Conservation (phyloP, 2,113 vertebrate species). For the Formicarius rufipectus region DNA sequence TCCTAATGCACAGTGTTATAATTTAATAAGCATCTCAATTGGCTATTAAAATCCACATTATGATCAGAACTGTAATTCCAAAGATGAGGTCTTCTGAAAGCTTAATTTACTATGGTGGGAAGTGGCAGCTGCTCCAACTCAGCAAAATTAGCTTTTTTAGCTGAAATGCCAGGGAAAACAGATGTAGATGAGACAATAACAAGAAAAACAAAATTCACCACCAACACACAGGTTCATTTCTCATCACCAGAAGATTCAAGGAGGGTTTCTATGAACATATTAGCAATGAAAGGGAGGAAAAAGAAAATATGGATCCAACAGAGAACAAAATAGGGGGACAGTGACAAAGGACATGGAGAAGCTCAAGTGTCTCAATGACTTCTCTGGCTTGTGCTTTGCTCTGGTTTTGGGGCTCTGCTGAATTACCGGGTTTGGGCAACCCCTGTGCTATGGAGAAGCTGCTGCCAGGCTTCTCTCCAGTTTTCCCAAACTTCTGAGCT, state of each 20-base stretch:
- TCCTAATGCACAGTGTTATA: constrained; percentile 20
- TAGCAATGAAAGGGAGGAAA: background rate
- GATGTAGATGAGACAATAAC: constrained; percentile 36
- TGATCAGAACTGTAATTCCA: constrained; percentile 57
- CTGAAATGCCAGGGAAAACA: constrained; percentile 42
- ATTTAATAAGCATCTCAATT: constrained; percentile 66
- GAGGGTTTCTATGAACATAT: background rate
- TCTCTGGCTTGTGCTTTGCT: background rate
- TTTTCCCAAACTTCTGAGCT: background rate
- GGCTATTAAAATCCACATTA: constrained; percentile 57
- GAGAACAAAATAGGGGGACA: background rate
- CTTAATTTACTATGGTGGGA: constrained; percentile 54
- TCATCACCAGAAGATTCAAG: background rate
- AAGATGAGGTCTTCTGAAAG: constrained; percentile 58
- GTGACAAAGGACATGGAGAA: background rate
- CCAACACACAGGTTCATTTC: background rate
- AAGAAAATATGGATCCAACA: background rate
- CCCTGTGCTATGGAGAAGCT: background rate
- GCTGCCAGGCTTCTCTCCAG: background rate
- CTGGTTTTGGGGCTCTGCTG: background rate
- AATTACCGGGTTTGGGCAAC: background rate
- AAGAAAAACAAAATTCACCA: background rate
- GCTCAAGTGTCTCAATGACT: rapidly evolving
- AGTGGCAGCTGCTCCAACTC: constrained; percentile 54
- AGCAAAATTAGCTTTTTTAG: constrained; percentile 41